Evolutionary conservation across 2,797 vertebrate genomes (phyloP).

Genomic region (Thripadectes ignobilis): DNA sequence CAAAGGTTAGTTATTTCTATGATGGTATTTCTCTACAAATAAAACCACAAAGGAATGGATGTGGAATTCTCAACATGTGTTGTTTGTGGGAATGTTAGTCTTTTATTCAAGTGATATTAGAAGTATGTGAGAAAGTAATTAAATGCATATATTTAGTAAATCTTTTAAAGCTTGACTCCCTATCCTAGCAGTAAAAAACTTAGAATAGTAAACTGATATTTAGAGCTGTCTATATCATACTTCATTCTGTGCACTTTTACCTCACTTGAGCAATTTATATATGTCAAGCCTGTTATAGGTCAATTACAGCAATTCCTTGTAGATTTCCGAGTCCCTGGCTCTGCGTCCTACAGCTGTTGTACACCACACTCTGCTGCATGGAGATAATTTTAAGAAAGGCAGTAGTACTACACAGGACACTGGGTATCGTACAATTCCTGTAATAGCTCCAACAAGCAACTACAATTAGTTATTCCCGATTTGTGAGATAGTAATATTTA

Average conservation of each 20-base stretch:
- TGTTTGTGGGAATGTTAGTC: conserved; percentile 23
- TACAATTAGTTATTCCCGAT: background rate
- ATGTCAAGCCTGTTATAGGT: background rate
- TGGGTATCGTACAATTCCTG: background rate
- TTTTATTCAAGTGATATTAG: conserved; percentile 8
- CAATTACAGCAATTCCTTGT: background rate
- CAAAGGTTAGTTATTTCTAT: conserved; percentile 51
- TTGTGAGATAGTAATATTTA: background rate
- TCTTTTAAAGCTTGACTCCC: background rate
- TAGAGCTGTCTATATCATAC: background rate
- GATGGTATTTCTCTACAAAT: conserved; percentile 12
- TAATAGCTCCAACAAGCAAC: background rate
- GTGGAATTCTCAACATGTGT: background rate
- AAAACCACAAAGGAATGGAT: conserved; percentile 13
- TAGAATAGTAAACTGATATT: background rate
- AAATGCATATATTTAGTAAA: conserved; percentile 29
- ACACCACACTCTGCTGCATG: background rate
- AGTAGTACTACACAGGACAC: background rate
- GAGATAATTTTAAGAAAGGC: background rate
- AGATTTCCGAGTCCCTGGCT: background rate
- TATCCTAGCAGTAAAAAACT: background rate
- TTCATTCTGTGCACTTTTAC: conserved; percentile 1
- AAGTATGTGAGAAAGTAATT: conserved; percentile 12
- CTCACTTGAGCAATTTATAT: background rate
- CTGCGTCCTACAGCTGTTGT: background rate